Conservation (phyloP, 2,888 invertebrate genomes). For the Pharmacophagus antenor region DNA sequence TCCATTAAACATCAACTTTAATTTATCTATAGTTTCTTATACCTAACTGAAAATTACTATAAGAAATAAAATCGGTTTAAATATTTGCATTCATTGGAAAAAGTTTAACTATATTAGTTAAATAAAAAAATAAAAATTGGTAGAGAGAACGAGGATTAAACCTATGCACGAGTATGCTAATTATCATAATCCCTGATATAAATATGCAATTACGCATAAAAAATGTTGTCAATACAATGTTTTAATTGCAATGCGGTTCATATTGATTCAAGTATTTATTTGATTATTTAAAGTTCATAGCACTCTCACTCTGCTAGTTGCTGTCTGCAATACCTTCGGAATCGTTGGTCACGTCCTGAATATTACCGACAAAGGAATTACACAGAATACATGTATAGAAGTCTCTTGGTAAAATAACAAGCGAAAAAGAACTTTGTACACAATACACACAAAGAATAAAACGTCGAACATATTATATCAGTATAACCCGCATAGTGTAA, state of each 20-base stretch:
- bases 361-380: conserved; percentile 53
- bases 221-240: conserved; percentile 24
- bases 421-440: conserved; percentile 37
- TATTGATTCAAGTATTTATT: conserved; percentile 27
- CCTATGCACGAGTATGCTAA: conserved; percentile 4
- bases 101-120: background rate
- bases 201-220: conserved; percentile 3
- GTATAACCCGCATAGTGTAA: conserved; percentile 57
- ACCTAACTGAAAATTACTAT: too few relatives aligned
- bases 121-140: background rate
- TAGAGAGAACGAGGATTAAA: background rate
- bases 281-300: conserved; percentile 23
- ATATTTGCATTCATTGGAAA: too few relatives aligned
- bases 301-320: conserved; percentile 24
- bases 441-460: conserved; percentile 34
- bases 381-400: conserved; percentile 18
- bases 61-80: too few relatives aligned
- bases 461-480: conserved; percentile 33
- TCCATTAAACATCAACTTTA: background rate
- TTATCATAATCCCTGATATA: conserved; percentile 14
- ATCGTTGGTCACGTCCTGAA: conserved; percentile 70
- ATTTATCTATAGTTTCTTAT: background rate
- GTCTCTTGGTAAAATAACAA: conserved; percentile 7
- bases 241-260: conserved; percentile 21
- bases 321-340: conserved; percentile 43